Conservation (phyloP, 2,797 vertebrate genomes). For the Gambusia yucatana region DNA sequence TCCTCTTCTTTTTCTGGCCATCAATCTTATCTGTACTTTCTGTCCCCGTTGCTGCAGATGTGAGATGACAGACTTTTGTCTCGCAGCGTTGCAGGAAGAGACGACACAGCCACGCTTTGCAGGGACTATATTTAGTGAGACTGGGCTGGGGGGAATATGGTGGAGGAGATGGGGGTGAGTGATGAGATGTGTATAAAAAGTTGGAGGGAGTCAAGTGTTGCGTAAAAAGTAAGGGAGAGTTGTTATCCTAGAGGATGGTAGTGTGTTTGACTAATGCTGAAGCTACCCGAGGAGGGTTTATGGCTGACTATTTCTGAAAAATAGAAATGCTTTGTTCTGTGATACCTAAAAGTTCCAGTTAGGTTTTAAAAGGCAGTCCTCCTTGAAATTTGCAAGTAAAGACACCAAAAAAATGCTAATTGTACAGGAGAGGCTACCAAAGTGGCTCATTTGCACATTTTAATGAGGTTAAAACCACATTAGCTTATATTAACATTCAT, state of each 20-base stretch:
- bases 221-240: slow-evolving; percentile 14
- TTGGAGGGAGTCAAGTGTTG: slow-evolving; percentile 50
- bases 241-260: slow-evolving; percentile 5
- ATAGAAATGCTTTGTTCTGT: slow-evolving; percentile 3
- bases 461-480: not conserved
- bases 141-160: slow-evolving; percentile 27
- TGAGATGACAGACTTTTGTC: slow-evolving; percentile 80
- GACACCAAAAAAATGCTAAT: not conserved
- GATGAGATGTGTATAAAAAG: slow-evolving; percentile 33
- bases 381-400: not conserved
- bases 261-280: slow-evolving; percentile 8
- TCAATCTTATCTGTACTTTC: slow-evolving; percentile 66
- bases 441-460: slow-evolving; percentile 1
- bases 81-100: slow-evolving; percentile 70
- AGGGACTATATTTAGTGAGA: slow-evolving; percentile 79
- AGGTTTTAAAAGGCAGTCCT: not conserved
- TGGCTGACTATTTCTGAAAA: not conserved
- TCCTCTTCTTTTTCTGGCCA: slow-evolving; percentile 60
- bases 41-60: slow-evolving; percentile 59
- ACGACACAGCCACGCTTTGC: slow-evolving; percentile 76
- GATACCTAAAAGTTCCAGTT: slow-evolving; percentile 12
- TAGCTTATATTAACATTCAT: not conserved
- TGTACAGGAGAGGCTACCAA: not conserved
- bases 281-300: not conserved
- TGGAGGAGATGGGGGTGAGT: slow-evolving; percentile 1